phyloP scores from a whole-genome alignment of 2,888 invertebrate species.

The Himalopsyche kuldschensis region DNA sequence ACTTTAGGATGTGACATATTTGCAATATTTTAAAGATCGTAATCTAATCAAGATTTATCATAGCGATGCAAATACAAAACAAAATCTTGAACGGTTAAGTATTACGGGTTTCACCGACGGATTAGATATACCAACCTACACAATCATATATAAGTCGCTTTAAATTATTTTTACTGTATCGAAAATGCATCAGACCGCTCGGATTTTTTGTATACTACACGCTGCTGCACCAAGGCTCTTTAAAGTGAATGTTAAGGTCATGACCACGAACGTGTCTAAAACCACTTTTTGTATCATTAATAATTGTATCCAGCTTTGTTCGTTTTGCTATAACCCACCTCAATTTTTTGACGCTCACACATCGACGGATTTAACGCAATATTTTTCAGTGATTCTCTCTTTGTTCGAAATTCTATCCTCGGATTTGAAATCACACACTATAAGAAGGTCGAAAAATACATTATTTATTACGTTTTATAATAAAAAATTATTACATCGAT shows the following conservation, averaged over 20 bases:
- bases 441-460: too few relatives aligned
- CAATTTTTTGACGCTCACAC: background rate
- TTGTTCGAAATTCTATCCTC: too few relatives aligned
- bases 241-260: constrained; percentile 40
- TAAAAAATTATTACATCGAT: too few relatives aligned
- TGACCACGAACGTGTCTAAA: constrained; percentile 33
- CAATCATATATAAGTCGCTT: background rate
- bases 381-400: too few relatives aligned
- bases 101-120: background rate
- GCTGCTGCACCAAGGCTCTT: constrained; percentile 35
- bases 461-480: too few relatives aligned
- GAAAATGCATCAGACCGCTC: background rate
- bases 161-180: background rate
- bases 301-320: constrained; percentile 1
- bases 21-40: too few relatives aligned
- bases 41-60: too few relatives aligned
- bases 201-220: background rate
- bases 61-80: too few relatives aligned
- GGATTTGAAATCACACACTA: too few relatives aligned
- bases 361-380: background rate
- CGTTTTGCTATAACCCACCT: background rate
- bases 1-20: too few relatives aligned
- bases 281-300: constrained; percentile 26
- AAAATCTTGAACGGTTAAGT: too few relatives aligned
- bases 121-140: background rate